Percentiles rank a stretch among this genome's conserved stretches.
These are phyloP conservation scores for Turnix velox DNA, from an alignment of 2,113 vertebrate species.

Conservation along the genomic window DNA sequence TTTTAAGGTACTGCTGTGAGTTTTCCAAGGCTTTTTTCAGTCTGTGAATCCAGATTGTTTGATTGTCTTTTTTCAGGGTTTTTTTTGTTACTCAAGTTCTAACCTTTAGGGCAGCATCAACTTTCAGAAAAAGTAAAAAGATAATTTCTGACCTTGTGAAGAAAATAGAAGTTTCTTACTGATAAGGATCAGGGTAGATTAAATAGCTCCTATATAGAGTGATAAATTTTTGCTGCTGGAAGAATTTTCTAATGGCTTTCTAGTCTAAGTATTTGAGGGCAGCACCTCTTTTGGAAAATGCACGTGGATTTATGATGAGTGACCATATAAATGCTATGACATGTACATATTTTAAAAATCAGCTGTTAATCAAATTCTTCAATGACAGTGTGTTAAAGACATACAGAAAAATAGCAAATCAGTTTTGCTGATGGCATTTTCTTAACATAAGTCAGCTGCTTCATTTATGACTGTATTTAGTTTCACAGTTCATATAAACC, in stretches of 20 bases:
- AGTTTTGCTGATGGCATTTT: not conserved
- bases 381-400: not conserved
- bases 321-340: not conserved
- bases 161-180: not conserved
- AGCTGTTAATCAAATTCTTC: not conserved
- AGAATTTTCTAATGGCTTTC: not conserved
- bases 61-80: not conserved
- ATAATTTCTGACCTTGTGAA: not conserved
- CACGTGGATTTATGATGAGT: rapidly evolving
- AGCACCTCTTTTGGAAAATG: not conserved
- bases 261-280: not conserved
- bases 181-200: no score
- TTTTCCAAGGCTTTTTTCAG: not conserved
- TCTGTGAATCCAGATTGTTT: not conserved
- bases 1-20: not conserved
- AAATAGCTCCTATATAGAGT: not conserved
- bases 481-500: not conserved
- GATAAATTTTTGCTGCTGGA: not conserved
- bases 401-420: not conserved
- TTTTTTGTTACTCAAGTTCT: not conserved
- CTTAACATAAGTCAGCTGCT: not conserved
- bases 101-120: not conserved
- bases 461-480: not conserved
- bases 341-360: not conserved
- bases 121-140: not conserved